Conservation (phyloP, 2,888 invertebrate species). For the Spodoptera littoralis region DNA sequence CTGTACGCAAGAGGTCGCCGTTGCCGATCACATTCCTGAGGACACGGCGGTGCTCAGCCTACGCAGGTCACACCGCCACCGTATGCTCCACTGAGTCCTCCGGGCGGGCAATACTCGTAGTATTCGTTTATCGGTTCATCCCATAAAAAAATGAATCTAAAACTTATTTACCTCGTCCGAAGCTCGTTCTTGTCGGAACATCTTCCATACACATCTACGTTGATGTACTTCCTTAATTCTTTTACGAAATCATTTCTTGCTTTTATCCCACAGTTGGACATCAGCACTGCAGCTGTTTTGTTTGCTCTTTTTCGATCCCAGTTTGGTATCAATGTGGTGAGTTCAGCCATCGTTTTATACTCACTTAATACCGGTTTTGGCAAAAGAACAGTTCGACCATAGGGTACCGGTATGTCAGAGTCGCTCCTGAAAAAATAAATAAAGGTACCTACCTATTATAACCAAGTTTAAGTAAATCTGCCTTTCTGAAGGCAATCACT, state of each 20-base stretch:
- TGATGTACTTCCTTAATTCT: constrained; percentile 88
- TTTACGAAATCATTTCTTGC: constrained; percentile 86
- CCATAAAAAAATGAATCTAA: too few species aligned
- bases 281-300: constrained; percentile 86
- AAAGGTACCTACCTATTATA: not conserved
- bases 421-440: constrained; percentile 83
- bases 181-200: constrained; percentile 78
- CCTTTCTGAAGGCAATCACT: too few species aligned
- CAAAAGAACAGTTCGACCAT: constrained; percentile 88
- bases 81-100: too few species aligned
- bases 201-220: constrained; percentile 88
- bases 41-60: too few species aligned
- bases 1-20: too few species aligned
- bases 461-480: too few species aligned
- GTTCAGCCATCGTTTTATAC: constrained; percentile 16
- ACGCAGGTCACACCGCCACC: too few species aligned
- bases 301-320: constrained; percentile 82
- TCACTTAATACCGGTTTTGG: constrained; percentile 42
- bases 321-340: constrained; percentile 68
- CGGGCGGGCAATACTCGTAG: too few species aligned
- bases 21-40: too few species aligned
- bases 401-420: constrained; percentile 91
- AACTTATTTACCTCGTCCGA: constrained; percentile 41
- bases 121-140: too few species aligned
- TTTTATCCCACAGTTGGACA: constrained; percentile 88